A percentile compares a stretch with the other conserved stretches of the same genome.
These are phyloP conservation scores for Listrodromus nycthemerus DNA, from an alignment of 2,888 invertebrate genomes.

Conservation along the genomic window DNA sequence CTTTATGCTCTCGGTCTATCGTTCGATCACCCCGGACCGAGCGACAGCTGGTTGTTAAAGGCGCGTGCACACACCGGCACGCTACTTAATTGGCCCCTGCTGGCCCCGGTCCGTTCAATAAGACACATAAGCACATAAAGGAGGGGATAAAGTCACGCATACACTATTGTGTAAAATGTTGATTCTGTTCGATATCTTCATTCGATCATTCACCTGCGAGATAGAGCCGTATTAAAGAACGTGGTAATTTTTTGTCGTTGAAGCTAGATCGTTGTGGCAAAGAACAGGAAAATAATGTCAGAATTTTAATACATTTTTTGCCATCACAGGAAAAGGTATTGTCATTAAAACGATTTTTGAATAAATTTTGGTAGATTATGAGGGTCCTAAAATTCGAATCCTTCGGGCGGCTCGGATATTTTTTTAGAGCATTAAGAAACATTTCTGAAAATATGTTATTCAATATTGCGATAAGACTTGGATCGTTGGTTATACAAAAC, in stretches of 20 bases:
- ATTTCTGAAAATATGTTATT: slow-evolving; percentile 43
- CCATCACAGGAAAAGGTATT: not conserved
- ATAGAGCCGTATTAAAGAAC: slow-evolving; percentile 27
- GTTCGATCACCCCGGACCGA: slow-evolving; percentile 72
- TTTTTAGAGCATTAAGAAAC: not conserved
- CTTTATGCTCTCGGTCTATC: slow-evolving; percentile 73
- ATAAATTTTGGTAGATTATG: not conserved
- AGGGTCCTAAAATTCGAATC: not conserved
- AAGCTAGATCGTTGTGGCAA: not conserved
- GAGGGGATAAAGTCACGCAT: slow-evolving; percentile 32
- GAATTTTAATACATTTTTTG: not conserved
- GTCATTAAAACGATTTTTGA: not conserved
- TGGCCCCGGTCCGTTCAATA: slow-evolving; percentile 57
- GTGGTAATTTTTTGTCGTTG: slow-evolving; percentile 11
- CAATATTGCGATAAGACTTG: slow-evolving; percentile 80
- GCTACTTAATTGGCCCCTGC: slow-evolving; percentile 68
- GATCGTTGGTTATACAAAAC: slow-evolving; percentile 82
- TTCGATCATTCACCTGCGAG: slow-evolving; percentile 62
- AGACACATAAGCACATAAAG: slow-evolving; percentile 58
- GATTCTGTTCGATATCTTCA: slow-evolving; percentile 62
- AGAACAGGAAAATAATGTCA: not conserved
- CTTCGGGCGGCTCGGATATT: not conserved
- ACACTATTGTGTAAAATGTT: slow-evolving; percentile 24
- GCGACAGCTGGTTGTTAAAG: slow-evolving; percentile 71
- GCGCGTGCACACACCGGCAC: slow-evolving; percentile 69